Conservation (phyloP, 2,888 invertebrate species). For the Anticlea derivata region DNA sequence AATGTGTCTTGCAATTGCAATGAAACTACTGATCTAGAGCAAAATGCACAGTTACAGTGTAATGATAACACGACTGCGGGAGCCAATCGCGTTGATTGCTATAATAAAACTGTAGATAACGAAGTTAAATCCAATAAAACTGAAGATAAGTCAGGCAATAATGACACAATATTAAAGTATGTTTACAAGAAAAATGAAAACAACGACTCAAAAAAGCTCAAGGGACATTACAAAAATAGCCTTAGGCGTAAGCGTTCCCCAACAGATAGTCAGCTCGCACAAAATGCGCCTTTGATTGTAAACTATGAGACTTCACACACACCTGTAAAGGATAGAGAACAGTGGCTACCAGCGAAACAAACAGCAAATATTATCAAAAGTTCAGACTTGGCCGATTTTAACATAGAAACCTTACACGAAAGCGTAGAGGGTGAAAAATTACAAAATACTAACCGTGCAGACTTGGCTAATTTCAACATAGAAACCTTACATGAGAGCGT, state of each 20-base stretch:
- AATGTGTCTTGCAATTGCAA: constrained; percentile 27
- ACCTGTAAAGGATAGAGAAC: constrained; percentile 39
- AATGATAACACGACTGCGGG: constrained; percentile 7
- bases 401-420: constrained; percentile 64
- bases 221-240: constrained; percentile 61
- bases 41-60: constrained; percentile 12
- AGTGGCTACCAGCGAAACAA: constrained; percentile 37
- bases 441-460: constrained; percentile 27
- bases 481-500: constrained; percentile 57
- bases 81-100: constrained; percentile 2
- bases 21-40: constrained; percentile 22
- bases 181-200: constrained; percentile 57
- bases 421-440: constrained; percentile 18
- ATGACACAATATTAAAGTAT: constrained; percentile 59
- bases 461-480: constrained; percentile 68
- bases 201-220: constrained; percentile 44
- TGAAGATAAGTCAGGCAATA: constrained; percentile 41
- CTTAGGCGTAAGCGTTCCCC: constrained; percentile 54
- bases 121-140: constrained; percentile 20
- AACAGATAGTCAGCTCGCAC: constrained; percentile 32
- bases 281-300: constrained; percentile 52
- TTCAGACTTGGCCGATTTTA: constrained; percentile 64
- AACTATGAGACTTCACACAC: constrained; percentile 61
- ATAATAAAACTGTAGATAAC: background rate
- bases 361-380: constrained; percentile 49